phyloP scores from a whole-genome alignment of 2,113 vertebrate genomes.

The Phainopepla nitens region DNA sequence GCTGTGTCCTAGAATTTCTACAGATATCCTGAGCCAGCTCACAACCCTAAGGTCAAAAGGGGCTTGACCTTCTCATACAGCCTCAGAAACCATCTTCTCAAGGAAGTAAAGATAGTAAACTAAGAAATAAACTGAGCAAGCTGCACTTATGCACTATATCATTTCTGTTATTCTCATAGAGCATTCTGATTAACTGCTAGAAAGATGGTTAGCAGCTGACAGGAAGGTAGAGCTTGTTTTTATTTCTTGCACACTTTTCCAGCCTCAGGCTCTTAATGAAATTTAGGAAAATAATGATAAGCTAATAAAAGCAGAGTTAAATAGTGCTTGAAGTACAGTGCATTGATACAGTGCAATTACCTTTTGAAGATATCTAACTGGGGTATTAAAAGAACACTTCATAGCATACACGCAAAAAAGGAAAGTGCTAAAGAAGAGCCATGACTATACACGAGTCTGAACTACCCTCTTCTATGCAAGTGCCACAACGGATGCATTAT shows the following conservation, averaged over 20 bases:
- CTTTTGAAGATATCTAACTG: background rate
- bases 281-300: background rate
- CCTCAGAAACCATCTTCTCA: background rate
- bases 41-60: background rate
- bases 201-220: background rate
- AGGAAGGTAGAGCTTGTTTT: background rate
- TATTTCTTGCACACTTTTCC: background rate
- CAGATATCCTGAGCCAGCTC: background rate
- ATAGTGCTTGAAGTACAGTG: background rate
- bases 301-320: background rate
- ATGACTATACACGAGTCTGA: background rate
- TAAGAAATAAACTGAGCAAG: background rate
- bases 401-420: background rate
- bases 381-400: background rate
- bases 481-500: background rate
- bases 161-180: background rate
- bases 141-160: background rate
- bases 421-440: background rate
- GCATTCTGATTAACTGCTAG: background rate
- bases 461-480: background rate
- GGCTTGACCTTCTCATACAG: background rate
- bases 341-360: background rate
- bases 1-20: background rate
- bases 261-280: background rate
- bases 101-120: background rate